A percentile compares a stretch with the other conserved stretches of the same genome.
Conservation (phyloP, 2,888 invertebrate species). For the Limnephilus lunatus region DNA sequence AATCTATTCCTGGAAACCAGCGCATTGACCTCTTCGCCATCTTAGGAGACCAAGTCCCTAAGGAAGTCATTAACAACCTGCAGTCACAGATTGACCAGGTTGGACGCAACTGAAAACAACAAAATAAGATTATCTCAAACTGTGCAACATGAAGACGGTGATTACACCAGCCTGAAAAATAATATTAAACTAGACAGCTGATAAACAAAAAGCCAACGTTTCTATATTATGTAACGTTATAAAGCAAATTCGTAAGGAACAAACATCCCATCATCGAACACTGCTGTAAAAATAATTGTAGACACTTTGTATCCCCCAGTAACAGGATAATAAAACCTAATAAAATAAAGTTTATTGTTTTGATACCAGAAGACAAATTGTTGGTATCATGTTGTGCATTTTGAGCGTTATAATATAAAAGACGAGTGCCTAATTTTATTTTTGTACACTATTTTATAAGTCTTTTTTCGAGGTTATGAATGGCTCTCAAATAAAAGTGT, state of each 20-base stretch:
- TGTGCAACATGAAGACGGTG: slow-evolving; percentile 4
- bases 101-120: slow-evolving; percentile 78
- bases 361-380: not conserved
- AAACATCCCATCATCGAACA: not conserved
- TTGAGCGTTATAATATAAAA: not conserved
- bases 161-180: not conserved
- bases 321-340: not conserved
- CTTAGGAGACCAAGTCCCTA: slow-evolving; percentile 90
- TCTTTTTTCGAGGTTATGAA: slow-evolving; percentile 22
- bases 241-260: not conserved
- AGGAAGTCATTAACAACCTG: slow-evolving; percentile 92
- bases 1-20: slow-evolving; percentile 91
- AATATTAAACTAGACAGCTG: not conserved
- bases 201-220: not conserved
- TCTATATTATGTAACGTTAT: not conserved
- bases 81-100: slow-evolving; percentile 91
- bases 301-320: not conserved
- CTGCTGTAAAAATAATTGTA: not conserved
- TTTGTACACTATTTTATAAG: slow-evolving; percentile 49
- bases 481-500: not conserved
- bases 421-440: slow-evolving; percentile 21
- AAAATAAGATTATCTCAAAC: slow-evolving; percentile 20
- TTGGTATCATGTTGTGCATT: not conserved
- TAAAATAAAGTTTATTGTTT: not conserved
- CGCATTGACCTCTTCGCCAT: slow-evolving; percentile 90